These are phyloP conservation scores for Aproaerema taeniolella DNA, from an alignment of 2,888 invertebrate species.

Conservation along the genomic window DNA sequence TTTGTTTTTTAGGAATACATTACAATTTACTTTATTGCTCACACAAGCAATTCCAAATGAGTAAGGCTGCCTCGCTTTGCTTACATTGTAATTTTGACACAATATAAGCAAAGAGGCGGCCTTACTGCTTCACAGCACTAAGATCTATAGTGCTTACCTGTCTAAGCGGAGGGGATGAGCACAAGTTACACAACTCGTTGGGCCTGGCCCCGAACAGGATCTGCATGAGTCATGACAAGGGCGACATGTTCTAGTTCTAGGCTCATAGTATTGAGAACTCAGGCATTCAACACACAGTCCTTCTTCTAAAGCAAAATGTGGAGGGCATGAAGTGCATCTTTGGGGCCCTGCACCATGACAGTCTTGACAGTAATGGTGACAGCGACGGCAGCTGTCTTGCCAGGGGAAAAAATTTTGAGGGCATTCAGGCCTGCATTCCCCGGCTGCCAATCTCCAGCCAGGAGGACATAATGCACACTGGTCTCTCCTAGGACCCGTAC, in stretches of 20 bases:
- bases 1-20: too few species aligned
- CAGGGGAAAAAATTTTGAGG: slow-evolving; percentile 90
- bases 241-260: slow-evolving; percentile 82
- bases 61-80: too few species aligned
- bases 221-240: slow-evolving; percentile 83
- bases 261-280: slow-evolving; percentile 85
- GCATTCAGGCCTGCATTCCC: slow-evolving; percentile 90
- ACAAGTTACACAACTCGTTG: slow-evolving; percentile 83
- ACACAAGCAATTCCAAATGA: too few species aligned
- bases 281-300: slow-evolving; percentile 86
- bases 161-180: slow-evolving; percentile 83
- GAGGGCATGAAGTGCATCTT: slow-evolving; percentile 84
- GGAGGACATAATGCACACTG: slow-evolving; percentile 90
- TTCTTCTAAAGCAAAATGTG: slow-evolving; percentile 82
- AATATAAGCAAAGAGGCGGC: too few species aligned
- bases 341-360: slow-evolving; percentile 89
- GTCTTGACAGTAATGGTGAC: slow-evolving; percentile 92
- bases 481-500: slow-evolving; percentile 88
- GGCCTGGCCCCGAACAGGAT: slow-evolving; percentile 84
- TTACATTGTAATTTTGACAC: too few species aligned
- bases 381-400: slow-evolving; percentile 89
- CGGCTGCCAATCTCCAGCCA: slow-evolving; percentile 88
- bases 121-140: too few species aligned
- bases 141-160: too few species aligned
- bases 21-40: too few species aligned